phyloP scores from a whole-genome alignment of 2,888 invertebrate species.

The Zele albiditarsus region DNA sequence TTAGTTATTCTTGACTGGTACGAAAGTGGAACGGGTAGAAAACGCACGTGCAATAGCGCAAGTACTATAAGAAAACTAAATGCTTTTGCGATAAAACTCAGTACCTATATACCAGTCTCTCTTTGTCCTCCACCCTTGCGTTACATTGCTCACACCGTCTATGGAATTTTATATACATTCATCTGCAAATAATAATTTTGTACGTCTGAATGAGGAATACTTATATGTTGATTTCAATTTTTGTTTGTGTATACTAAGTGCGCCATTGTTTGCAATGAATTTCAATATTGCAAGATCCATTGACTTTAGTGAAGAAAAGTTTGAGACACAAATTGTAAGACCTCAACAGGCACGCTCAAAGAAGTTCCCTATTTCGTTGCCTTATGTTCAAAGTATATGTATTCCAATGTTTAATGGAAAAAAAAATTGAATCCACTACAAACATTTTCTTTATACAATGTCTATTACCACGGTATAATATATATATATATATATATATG shows the following conservation, averaged over 20 bases:
- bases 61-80: constrained; percentile 26
- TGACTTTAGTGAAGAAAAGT: no score
- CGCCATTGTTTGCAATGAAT: no score
- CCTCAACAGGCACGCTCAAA: no score
- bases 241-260: background rate
- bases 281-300: no score
- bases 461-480: no score
- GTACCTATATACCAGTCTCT: background rate
- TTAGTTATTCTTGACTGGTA: constrained; percentile 49
- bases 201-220: background rate
- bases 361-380: no score
- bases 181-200: background rate
- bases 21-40: constrained; percentile 39
- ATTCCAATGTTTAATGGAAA: no score
- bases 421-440: no score
- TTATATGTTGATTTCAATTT: background rate
- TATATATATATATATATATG: background rate
- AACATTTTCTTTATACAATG: no score
- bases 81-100: constrained; percentile 23
- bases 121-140: background rate
- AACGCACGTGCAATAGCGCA: constrained; percentile 35
- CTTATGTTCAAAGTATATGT: no score
- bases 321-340: no score
- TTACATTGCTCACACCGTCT: background rate
- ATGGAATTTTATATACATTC: constrained; percentile 2